Percentiles rank a stretch among this genome's conserved stretches.
These are phyloP conservation scores for Platysteira castanea DNA, from an alignment of 2,113 vertebrate genomes.

Conservation along the genomic window DNA sequence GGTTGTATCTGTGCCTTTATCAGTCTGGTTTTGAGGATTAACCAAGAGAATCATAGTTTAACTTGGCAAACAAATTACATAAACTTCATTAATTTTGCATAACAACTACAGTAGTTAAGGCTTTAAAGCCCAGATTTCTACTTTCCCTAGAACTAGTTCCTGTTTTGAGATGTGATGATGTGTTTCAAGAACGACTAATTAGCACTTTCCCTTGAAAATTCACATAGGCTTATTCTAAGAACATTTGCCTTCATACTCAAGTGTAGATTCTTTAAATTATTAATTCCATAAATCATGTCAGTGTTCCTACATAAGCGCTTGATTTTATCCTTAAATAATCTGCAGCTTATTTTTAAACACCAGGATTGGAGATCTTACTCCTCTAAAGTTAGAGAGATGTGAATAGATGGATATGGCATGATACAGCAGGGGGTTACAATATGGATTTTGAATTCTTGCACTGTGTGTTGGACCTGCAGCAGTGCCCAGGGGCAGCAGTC, in stretches of 20 bases:
- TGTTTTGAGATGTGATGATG: conserved; percentile 61
- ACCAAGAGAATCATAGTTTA: neutral
- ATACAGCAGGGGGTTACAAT: neutral
- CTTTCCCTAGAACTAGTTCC: conserved; percentile 28
- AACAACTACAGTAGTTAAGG: conserved; percentile 11
- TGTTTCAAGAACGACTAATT: conserved; percentile 59
- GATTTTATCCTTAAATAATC: conserved; percentile 34
- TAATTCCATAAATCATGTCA: conserved; percentile 42
- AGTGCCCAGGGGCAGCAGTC: neutral
- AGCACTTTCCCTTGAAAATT: conserved; percentile 57
- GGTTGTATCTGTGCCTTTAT: neutral
- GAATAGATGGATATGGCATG: neutral
- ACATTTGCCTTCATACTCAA: neutral
- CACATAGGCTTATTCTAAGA: conserved; percentile 28
- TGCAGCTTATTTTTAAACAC: neutral
- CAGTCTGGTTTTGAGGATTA: neutral
- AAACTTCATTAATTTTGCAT: conserved; percentile 48
- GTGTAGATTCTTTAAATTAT: conserved; percentile 46
- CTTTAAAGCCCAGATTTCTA: conserved; percentile 42
- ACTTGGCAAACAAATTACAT: neutral
- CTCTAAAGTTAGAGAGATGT: neutral
- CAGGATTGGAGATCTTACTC: neutral
- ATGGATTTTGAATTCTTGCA: neutral
- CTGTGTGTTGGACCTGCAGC: neutral
- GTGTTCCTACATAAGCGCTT: neutral